Conservation (phyloP, 2,797 vertebrate species). For the Spatula versicolor region DNA sequence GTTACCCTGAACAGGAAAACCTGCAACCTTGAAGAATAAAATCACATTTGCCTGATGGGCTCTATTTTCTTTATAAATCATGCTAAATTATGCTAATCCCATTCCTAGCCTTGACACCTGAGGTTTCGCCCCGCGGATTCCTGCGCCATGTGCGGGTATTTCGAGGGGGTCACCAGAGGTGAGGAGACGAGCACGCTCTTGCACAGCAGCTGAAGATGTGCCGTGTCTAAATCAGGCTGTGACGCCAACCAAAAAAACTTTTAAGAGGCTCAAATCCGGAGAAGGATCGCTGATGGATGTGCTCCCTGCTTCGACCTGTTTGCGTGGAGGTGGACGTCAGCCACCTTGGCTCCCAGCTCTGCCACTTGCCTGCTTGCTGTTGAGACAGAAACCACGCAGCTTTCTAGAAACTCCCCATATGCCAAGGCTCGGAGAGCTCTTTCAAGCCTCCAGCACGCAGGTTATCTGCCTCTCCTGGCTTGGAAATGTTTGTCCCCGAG, state of each 20-base stretch:
- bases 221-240: conserved; percentile 15
- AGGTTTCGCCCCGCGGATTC: not conserved
- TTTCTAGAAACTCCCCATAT: not conserved
- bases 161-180: not conserved
- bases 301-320: conserved; percentile 31
- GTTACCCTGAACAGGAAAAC: conserved; percentile 8
- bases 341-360: not conserved
- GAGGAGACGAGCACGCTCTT: not conserved
- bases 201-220: not conserved
- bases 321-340: conserved; percentile 46
- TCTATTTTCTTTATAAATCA: conserved; percentile 25
- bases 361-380: not conserved
- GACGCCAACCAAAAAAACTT: conserved; percentile 43
- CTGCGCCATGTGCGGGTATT: not conserved
- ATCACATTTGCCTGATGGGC: not conserved
- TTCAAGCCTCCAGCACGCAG: not conserved
- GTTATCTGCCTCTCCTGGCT: conserved; percentile 31
- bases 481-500: conserved; percentile 25
- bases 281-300: conserved; percentile 14
- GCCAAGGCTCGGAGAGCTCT: conserved; percentile 13
- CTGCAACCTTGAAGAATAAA: conserved; percentile 44
- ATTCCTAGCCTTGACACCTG: not conserved
- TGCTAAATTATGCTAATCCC: not conserved
- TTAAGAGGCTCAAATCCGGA: conserved; percentile 62
- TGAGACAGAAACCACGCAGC: conserved; percentile 16